phyloP scores from a whole-genome alignment of 1,140 invertebrate species.

The Scaptomyza hsui region DNA sequence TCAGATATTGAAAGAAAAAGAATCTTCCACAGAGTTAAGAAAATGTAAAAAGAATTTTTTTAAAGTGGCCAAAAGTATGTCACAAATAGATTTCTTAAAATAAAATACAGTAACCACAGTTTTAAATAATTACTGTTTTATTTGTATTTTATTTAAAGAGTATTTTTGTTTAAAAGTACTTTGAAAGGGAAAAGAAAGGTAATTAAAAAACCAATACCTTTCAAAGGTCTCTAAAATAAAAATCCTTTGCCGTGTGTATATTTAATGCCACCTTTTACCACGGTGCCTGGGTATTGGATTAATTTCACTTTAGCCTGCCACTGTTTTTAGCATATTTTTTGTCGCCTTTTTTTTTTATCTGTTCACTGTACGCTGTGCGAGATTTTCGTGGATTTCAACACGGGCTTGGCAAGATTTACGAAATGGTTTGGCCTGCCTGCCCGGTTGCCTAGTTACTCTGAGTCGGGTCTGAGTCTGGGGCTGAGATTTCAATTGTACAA shows the following conservation, averaged over 20 bases:
- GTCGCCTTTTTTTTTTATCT: constrained; percentile 7
- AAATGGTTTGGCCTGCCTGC: constrained; percentile 6
- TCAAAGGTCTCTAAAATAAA: neutral
- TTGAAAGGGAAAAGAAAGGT: too few species aligned
- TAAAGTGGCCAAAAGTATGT: too few species aligned
- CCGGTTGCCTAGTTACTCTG: neutral
- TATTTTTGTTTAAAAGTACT: too few species aligned
- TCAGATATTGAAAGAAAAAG: too few species aligned
- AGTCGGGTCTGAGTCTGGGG: neutral
- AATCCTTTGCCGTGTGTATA: too few species aligned
- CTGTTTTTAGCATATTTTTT: constrained; percentile 40
- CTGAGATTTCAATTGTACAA: constrained; percentile 42
- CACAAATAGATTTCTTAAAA: too few species aligned
- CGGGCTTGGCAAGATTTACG: constrained; percentile 49
- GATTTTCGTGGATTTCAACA: constrained; percentile 40
- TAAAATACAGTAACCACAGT: too few species aligned
- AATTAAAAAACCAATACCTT: too few species aligned
- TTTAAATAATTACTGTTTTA: too few species aligned
- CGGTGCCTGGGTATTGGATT: constrained; percentile 32
- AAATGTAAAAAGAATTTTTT: too few species aligned
- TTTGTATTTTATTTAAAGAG: too few species aligned
- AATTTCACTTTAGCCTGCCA: constrained; percentile 44
- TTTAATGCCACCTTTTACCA: neutral
- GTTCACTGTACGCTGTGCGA: neutral
- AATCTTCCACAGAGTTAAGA: too few species aligned